Base-by-base conservation (phyloP, 1,140 invertebrate species). In the Drosophila lacertosa region DNA sequence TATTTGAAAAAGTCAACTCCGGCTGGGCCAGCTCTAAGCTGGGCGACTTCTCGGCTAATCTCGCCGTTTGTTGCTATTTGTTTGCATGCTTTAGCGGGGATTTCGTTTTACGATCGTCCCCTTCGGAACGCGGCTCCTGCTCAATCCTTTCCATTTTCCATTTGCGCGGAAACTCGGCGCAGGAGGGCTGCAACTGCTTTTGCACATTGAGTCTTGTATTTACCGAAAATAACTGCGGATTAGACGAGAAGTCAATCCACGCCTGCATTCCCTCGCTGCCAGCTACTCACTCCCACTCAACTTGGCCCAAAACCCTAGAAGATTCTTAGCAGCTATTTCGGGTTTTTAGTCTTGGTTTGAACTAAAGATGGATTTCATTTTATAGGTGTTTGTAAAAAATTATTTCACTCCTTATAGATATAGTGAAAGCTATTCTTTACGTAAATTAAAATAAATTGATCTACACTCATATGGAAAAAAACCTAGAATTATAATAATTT, bases 11-110 rank as follows among this genome's bases (percentile, higher is more conserved):
- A 83, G 79, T 83, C 79, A 83, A 72, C 66, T 42, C 26, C 10
- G 37, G 37, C 63, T 13, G 22, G 35, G 29, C 9, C 24, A 10
- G 39, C 11, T 37, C 45, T 84, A 81, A 88, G 64, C 81, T 88
- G 77, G 47, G 45, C 53, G 68, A 60, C 79, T 64, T 74, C 64
- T 76, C 51, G 55, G 35, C 54, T 86, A 86, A 86, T 86, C 81
- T 77, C 20, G 57, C 65, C 51, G 42, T 84, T 84, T 84, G 80
- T 66, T 58, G 44, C 74, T 77, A 78, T 86, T 86, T 86, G 82
- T 86, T 86, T 86, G 82, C 74, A 86, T 86, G 83, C 82, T 86
- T 84, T 88, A 86, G 74, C 74, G 22, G 11, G 83, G 82, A 86
- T 86, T 86, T 88, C 59, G 16, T 59, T 82, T 77, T 72, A 84